These are phyloP conservation scores for Callinectes sapidus DNA, from an alignment of 2,888 invertebrate genomes.

Conservation along the genomic window DNA sequence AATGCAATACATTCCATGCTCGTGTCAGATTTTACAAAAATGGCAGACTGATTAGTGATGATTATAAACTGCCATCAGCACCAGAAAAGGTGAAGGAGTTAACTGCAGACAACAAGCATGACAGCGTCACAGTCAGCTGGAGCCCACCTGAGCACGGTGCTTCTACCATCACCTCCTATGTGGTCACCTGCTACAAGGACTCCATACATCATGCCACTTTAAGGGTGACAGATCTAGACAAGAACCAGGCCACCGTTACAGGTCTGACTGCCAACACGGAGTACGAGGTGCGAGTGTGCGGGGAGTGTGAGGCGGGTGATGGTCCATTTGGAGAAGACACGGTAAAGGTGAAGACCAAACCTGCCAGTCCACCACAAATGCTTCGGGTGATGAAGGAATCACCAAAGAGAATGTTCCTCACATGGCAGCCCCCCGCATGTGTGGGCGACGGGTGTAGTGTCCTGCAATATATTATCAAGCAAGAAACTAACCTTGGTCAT, in stretches of 20 bases:
- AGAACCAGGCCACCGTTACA: neutral
- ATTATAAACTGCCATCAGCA: conserved; percentile 35
- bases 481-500: neutral
- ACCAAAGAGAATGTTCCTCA: neutral
- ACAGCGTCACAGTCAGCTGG: conserved; percentile 20
- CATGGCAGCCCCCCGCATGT: neutral
- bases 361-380: conserved; percentile 28
- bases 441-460: neutral
- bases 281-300: conserved; percentile 39
- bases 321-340: conserved; percentile 16
- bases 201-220: too few species aligned
- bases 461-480: neutral
- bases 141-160: neutral
- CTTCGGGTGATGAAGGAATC: neutral
- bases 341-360: conserved; percentile 7
- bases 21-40: conserved; percentile 6
- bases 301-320: conserved; percentile 34
- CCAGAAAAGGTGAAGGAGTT: neutral
- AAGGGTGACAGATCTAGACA: neutral
- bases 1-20: neutral
- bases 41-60: neutral
- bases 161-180: neutral
- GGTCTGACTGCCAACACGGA: conserved; percentile 14
- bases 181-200: conserved; percentile 13
- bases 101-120: neutral